Base-by-base conservation (phyloP, 2,888 invertebrate genomes). In the Chironomus tentans region DNA sequence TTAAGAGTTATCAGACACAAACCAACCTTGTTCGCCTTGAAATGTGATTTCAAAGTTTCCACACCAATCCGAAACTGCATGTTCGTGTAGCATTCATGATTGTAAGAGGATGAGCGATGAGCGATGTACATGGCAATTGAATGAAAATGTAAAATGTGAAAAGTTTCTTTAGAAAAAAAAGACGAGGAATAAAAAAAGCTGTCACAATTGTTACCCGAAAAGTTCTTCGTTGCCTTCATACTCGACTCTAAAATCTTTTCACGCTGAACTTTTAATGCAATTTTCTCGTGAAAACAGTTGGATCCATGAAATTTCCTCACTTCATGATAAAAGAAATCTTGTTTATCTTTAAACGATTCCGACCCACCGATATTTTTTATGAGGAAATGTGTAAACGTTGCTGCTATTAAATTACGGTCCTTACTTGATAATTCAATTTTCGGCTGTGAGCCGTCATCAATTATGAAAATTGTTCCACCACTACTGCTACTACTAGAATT, bases 301-400 rank as follows among this genome's bases (percentile, higher is more conserved):
- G 93, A 93, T 79, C 92, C 89, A 85, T 96, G 95, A 80, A 90
- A 91, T 80, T 93, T 92, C 79, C 96, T 87, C 18, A 77, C 77
- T 86, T 92, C 91, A 80, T 90, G 90, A 84, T 92, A 91, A 84
- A 93, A 92, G 84, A 91, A 92, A 80, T 91, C 91, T 80, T 90
- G 90, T 80, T 91, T 91, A 82, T 90, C 90, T 86, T 95, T 94
- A 82, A 97, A 97, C 12, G 95, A 93, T 84, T 97, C 97, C 68
- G 95, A 96, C 2, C 97, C 97, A 72, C 96, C 97, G 83, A 95
- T 95, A 85, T 96, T 96, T 85, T 94, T 94, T 46, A 95, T 85
- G 78, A 97, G 87, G 82, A 96, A 94, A 82, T 94, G 91, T 1
- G 95, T 93, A 84, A 95, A 97, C 22, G 95, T 94, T 77, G 97